Conservation (phyloP, 1,140 invertebrate species). For the Schlechtendalia chinensis region DNA sequence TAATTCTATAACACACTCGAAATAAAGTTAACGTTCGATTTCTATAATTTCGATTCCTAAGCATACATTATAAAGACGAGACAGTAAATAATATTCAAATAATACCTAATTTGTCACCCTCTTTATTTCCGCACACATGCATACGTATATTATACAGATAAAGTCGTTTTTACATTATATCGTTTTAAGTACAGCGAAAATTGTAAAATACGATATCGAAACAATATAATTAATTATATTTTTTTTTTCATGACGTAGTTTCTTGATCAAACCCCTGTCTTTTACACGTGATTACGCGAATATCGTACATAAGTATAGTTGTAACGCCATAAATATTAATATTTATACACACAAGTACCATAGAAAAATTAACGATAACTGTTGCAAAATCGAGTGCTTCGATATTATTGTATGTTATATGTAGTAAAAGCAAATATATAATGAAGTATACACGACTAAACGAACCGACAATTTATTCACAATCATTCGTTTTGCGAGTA, state of each 20-base stretch:
- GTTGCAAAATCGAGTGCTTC: not conserved
- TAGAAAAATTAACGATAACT: not conserved
- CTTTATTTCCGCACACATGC: too few relatives aligned
- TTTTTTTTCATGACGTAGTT: not conserved
- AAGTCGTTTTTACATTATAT: not conserved
- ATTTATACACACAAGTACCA: not conserved
- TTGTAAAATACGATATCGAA: not conserved
- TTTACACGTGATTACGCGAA: too few relatives aligned
- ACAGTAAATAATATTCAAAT: too few relatives aligned
- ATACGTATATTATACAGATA: too few relatives aligned
- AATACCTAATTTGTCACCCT: too few relatives aligned
- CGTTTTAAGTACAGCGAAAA: not conserved
- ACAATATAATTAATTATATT: not conserved
- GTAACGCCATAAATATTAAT: not conserved
- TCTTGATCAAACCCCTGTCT: not conserved
- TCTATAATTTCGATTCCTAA: too few relatives aligned
- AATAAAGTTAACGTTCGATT: too few relatives aligned
- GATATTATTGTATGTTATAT: too few relatives aligned
- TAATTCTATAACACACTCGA: too few relatives aligned
- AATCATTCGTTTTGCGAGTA: not conserved
- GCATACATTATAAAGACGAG: too few relatives aligned
- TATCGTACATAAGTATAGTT: not conserved
- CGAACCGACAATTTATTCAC: not conserved
- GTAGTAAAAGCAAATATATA: too few relatives aligned
- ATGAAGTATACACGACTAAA: not conserved